phyloP scores from a whole-genome alignment of 2,888 invertebrate genomes.

The Tanypteryx hageni region DNA sequence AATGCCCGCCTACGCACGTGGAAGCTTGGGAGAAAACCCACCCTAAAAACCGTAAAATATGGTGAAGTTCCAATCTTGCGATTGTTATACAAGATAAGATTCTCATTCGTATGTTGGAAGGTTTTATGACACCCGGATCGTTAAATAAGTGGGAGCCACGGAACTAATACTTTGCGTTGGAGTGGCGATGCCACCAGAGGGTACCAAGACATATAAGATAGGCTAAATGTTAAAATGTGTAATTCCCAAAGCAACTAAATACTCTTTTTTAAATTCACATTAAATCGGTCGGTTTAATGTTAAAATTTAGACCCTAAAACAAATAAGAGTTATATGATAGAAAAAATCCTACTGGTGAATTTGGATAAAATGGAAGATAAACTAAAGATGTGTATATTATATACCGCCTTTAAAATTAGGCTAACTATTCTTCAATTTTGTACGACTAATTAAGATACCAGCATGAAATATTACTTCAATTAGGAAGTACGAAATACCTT shows the following conservation, averaged over 20 bases:
- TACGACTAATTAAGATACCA: no score
- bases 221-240: not conserved
- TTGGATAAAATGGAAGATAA: no score
- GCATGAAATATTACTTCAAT: no score
- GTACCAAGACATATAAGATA: not conserved
- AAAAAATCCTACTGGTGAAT: no score
- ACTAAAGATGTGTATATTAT: no score
- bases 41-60: not conserved
- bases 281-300: no score
- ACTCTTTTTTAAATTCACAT: not conserved
- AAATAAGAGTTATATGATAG: no score
- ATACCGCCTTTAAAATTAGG: no score
- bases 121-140: not conserved
- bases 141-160: not conserved
- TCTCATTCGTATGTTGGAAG: constrained; percentile 35
- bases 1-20: constrained; percentile 39
- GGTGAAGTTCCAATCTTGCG: constrained; percentile 36
- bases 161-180: not conserved
- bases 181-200: not conserved
- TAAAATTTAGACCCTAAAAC: no score
- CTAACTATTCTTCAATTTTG: no score
- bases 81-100: constrained; percentile 37
- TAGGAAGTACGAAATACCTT: no score
- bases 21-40: not conserved
- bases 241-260: not conserved